Evolutionary conservation across 1,140 invertebrate species (phyloP).

Genomic region (Papilio aristodemus): DNA sequence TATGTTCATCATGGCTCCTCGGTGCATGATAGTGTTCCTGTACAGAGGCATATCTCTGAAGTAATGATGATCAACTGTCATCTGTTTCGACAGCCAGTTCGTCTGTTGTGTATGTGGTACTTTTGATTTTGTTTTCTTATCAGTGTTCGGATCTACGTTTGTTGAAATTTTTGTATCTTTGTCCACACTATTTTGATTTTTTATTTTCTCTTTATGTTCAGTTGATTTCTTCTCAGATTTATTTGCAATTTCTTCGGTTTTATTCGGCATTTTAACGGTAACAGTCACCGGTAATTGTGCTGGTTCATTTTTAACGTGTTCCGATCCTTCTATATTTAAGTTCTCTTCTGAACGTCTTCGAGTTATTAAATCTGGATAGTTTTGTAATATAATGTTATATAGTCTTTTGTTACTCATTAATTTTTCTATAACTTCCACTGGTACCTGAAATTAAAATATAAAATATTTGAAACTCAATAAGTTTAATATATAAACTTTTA

Average conservation of each 20-base stretch:
- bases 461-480: background rate
- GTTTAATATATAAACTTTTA: too few relatives aligned
- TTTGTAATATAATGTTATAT: constrained; percentile 68
- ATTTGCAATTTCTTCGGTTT: constrained; percentile 28
- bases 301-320: constrained; percentile 40
- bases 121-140: constrained; percentile 24
- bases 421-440: constrained; percentile 69
- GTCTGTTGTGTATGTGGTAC: constrained; percentile 33
- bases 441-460: constrained; percentile 52
- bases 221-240: constrained; percentile 32
- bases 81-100: constrained; percentile 55
- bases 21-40: constrained; percentile 84
- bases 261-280: constrained; percentile 56
- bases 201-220: constrained; percentile 21
- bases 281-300: constrained; percentile 56
- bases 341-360: constrained; percentile 59
- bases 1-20: constrained; percentile 70
- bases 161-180: constrained; percentile 35
- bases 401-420: constrained; percentile 65
- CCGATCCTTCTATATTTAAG: constrained; percentile 44
- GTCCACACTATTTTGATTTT: constrained; percentile 25
- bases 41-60: constrained; percentile 86
- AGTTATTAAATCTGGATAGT: constrained; percentile 61
- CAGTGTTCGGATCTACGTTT: constrained; percentile 34
- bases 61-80: constrained; percentile 81